Conservation (phyloP, 1,140 invertebrate species). For the silkworm (Bombyx mori) region DNA sequence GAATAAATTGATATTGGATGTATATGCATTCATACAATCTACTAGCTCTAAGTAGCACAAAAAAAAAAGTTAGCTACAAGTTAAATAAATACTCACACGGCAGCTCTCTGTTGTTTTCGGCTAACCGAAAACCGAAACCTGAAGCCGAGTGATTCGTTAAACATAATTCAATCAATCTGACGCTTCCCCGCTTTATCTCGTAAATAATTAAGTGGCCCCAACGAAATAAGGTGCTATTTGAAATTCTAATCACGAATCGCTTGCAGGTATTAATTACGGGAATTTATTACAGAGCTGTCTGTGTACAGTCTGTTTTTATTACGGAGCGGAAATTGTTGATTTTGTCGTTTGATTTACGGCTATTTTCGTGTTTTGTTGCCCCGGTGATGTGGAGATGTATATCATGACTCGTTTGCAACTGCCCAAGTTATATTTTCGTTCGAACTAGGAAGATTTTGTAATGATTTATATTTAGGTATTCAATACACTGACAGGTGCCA, state of each 20-base stretch:
- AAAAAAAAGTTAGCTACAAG: too few species aligned
- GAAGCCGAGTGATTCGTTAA: too few species aligned
- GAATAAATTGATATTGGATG: too few species aligned
- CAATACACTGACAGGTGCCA: too few species aligned
- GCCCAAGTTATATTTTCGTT: too few species aligned
- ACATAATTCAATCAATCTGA: not conserved
- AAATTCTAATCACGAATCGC: slow-evolving; percentile 12
- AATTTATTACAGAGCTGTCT: slow-evolving; percentile 8
- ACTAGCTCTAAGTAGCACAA: too few species aligned
- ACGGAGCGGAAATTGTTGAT: not conserved
- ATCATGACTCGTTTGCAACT: too few species aligned
- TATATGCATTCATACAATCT: too few species aligned
- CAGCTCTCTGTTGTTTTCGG: not conserved
- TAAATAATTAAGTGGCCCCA: slow-evolving; percentile 1
- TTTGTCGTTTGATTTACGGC: not conserved
- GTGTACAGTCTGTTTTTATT: not conserved
- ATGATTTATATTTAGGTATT: too few species aligned
- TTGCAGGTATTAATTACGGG: slow-evolving; percentile 12
- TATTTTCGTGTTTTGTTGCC: not conserved
- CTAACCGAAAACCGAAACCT: not conserved
- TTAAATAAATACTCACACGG: too few species aligned
- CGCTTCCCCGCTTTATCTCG: not conserved
- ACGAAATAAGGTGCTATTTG: slow-evolving; percentile 7
- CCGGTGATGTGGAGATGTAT: too few species aligned
- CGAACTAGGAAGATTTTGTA: too few species aligned